Base-by-base conservation (phyloP, 2,113 vertebrate species). In the Sorex fumeus region DNA sequence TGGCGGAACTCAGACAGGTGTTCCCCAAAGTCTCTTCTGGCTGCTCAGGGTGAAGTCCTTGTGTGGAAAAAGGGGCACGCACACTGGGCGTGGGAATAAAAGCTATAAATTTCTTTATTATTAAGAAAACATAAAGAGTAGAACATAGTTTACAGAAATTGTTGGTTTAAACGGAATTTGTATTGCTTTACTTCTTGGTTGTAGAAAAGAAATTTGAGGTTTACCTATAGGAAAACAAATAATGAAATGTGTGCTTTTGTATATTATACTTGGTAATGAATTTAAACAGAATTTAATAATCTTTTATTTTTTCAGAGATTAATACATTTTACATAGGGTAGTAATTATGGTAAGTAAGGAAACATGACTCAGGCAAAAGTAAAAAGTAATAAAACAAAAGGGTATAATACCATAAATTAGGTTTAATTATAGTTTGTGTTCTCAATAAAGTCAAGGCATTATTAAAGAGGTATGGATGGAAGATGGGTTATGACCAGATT, bases 361-460 rank as follows among this genome's bases (percentile, higher is more conserved):
- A 32, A 78, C 9, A 27, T 69, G 60, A 78, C 18, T 23, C 45
- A 71, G 43, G 12, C 28, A 28, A 36, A 88, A 88, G 4, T 50
- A 25, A 25, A 0, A 8, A 60, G 15, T 25, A 15, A 67, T 28
- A n/a, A 77, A 28, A 50, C 60, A 50, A n/a, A 66, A 11, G 23
- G 6, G 0, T 23, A 47, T 62, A 67, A n/a, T 16, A n/a, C 69
- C 19, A 57, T 36, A 75, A 47, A 28, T 15, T 32, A 67, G 1
- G 34, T 67, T 8, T 45, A 6, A 71, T 71, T 43, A 32, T 64
- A 81, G 86, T 64, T 0, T 72, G 32, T 74, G 10, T n/a, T 69
- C 19, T 88, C 84, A 77, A 9, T 69, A 23, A 57, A 23, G 21
- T 80, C 15, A 91, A 91, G 30, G n/a, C 50, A 82, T 79, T 45